Conservation (phyloP, 2,888 invertebrate genomes). For the Fragum whitleyi region DNA sequence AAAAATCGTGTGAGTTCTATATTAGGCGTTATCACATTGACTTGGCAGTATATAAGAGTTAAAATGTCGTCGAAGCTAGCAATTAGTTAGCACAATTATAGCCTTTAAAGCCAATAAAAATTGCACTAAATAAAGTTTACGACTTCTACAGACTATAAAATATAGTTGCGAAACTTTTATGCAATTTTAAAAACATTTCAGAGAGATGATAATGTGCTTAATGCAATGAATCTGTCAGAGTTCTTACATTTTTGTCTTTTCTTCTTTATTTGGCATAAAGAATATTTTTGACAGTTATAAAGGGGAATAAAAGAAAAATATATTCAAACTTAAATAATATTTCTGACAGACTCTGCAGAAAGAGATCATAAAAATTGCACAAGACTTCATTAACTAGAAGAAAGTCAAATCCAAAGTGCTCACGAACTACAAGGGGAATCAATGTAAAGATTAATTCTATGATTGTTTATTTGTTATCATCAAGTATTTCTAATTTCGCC, state of each 20-base stretch:
- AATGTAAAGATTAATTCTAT: too few relatives aligned
- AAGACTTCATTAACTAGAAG: too few relatives aligned
- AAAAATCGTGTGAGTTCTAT: too few relatives aligned
- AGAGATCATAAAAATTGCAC: too few relatives aligned
- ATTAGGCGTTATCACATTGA: neutral
- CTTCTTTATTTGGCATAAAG: neutral
- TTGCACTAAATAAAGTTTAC: neutral
- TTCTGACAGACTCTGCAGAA: neutral
- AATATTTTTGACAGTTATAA: neutral
- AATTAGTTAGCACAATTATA: neutral
- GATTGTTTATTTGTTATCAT: too few relatives aligned
- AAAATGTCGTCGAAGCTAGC: neutral
- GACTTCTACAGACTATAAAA: neutral
- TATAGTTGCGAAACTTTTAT: neutral
- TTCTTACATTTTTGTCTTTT: constrained; percentile 1
- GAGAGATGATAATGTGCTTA: neutral
- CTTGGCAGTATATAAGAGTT: neutral
- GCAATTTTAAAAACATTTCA: neutral
- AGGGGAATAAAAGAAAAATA: neutral
- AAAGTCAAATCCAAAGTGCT: too few relatives aligned
- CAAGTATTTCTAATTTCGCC: too few relatives aligned
- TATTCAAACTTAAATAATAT: neutral
- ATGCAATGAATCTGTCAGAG: neutral
- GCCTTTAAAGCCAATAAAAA: neutral
- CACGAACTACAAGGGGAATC: too few relatives aligned